Evolutionary conservation across 30 jellyfish, hydroid and myxozoan species (phyloP).

Genomic region (Aurelia coerulea): DNA sequence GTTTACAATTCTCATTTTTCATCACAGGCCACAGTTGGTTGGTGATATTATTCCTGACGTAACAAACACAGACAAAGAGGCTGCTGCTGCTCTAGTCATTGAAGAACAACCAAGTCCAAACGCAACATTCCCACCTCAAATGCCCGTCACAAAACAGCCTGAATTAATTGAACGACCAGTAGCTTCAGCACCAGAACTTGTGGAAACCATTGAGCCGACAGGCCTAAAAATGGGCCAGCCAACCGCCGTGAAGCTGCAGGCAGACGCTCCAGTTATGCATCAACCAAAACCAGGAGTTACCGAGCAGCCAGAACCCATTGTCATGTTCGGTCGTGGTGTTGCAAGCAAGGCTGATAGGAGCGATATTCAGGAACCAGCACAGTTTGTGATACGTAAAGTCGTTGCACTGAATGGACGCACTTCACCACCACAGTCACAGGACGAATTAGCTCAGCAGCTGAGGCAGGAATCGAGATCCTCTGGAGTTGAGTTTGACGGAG

Average conservation of each 20-base stretch:
- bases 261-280: constrained; percentile 1
- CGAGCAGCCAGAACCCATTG: constrained; percentile 17
- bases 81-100: background rate
- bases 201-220: background rate
- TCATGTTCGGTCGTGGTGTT: constrained; percentile 51
- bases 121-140: background rate
- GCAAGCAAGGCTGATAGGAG: background rate
- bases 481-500: no score
- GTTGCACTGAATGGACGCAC: background rate
- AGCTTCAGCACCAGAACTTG: background rate
- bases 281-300: constrained; percentile 30
- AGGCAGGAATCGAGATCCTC: background rate
- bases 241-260: background rate
- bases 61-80: background rate
- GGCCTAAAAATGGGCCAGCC: constrained; percentile 2
- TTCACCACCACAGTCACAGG: background rate
- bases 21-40: background rate
- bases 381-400: constrained; percentile 4
- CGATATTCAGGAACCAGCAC: constrained; percentile 14
- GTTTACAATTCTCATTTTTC: background rate
- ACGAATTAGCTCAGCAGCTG: background rate
- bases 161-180: background rate
- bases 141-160: constrained; percentile 31
- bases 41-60: constrained; percentile 24
- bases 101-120: constrained; percentile 34